phyloP scores from a whole-genome alignment of 2,797 vertebrate species.

The Columba guinea region DNA sequence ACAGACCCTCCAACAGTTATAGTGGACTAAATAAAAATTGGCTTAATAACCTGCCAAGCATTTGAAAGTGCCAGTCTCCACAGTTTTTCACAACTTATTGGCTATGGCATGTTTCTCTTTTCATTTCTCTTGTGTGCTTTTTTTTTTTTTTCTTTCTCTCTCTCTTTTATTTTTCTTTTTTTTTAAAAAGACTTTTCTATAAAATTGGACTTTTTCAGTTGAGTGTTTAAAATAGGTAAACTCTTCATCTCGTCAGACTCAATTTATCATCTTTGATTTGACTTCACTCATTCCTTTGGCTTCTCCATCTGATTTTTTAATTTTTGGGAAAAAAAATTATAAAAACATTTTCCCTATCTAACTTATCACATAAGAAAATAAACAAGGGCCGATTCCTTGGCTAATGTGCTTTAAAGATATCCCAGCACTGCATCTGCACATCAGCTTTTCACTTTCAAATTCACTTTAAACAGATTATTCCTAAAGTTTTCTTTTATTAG shows the following conservation, averaged over 20 bases:
- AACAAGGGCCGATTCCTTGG: constrained; percentile 42
- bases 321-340: not conserved
- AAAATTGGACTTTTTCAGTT: constrained; percentile 56
- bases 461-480: constrained; percentile 50
- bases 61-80: constrained; percentile 81
- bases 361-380: constrained; percentile 59
- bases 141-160: not conserved
- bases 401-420: not conserved
- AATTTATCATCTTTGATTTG: constrained; percentile 68
- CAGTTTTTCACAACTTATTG: constrained; percentile 81
- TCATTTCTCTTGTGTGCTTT: constrained; percentile 31
- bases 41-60: constrained; percentile 83
- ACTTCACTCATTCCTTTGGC: constrained; percentile 64
- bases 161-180: not conserved
- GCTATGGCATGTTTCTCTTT: constrained; percentile 75
- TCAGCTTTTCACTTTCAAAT: constrained; percentile 64
- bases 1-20: constrained; percentile 80
- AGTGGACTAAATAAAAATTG: constrained; percentile 86
- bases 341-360: constrained; percentile 12
- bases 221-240: constrained; percentile 69
- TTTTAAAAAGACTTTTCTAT: constrained; percentile 61
- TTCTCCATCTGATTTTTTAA: constrained; percentile 27
- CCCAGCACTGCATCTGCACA: constrained; percentile 35
- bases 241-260: constrained; percentile 59
- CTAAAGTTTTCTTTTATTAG: constrained; percentile 20